Base-by-base conservation (phyloP, 2,888 invertebrate species). In the Xestobium rufovillosum region DNA sequence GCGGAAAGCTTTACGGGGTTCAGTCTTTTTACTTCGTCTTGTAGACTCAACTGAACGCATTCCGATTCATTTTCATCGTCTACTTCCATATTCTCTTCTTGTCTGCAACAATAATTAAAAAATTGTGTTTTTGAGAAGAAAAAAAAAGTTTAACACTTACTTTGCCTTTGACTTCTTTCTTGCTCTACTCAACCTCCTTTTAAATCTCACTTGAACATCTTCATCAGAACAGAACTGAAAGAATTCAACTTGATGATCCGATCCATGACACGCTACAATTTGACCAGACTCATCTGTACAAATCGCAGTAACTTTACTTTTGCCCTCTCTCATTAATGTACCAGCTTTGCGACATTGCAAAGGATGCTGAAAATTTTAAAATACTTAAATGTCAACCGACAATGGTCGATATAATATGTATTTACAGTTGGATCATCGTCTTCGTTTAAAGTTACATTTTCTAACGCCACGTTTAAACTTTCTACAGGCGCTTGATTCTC, bases 221-320 rank as follows among this genome's bases (percentile, higher is more conserved):
- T 83, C 80, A 12, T 84, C 78, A 0, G 79, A 67, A 52, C 84
- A 78, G 50, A 97, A 80, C 26, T 78, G 71, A 59, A 90, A 96
- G 35, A 89, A 64, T 66, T 97, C 96, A 10, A 96, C 67, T 14
- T 75, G 65, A 36, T 78, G 76, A 54, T 91, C 88, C 8, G 78
- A 80, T 2, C 94, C 94, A 58, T 88, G 85, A 59, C 89, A 89
- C 1, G 78, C 80, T 2, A 96, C 58, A 12, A 90, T 65, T 42
- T 75, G 73, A 44, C 83, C 80, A 12, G 82, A 77, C 1, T 70
- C 63, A 64, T 95, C 91, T 1, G 78, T 71, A 10, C 71, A 68
- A 53, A 95, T 69, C 13, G 81, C 79, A 0, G 83, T 76, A 1
- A 92, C 82, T 49, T 91, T 73, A 3, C 90, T 91, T 48, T 73